These are phyloP conservation scores for Gavialis gangeticus DNA, from an alignment of 2,113 vertebrate genomes.

Conservation along the genomic window DNA sequence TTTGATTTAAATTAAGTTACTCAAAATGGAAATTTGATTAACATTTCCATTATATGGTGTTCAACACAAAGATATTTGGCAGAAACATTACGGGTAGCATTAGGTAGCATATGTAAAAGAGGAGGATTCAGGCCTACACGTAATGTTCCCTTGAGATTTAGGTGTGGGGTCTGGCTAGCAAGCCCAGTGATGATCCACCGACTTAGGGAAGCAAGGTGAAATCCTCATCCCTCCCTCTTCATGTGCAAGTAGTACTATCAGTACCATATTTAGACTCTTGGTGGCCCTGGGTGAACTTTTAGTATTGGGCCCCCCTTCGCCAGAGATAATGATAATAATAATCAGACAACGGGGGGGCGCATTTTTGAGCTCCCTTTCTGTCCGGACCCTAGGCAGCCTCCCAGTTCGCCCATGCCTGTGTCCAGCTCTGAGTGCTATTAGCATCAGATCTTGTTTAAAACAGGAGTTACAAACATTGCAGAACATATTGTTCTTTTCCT, in stretches of 20 bases:
- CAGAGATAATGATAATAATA: too few species aligned
- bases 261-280: too few species aligned
- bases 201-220: fast-evolving
- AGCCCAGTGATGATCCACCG: background rate
- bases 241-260: fast-evolving
- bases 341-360: too few species aligned
- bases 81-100: fast-evolving
- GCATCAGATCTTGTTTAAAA: background rate
- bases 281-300: too few species aligned
- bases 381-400: too few species aligned
- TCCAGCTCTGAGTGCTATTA: background rate
- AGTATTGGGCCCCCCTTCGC: too few species aligned
- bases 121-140: background rate
- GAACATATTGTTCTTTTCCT: background rate
- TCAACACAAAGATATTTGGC: background rate
- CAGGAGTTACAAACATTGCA: fast-evolving
- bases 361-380: too few species aligned
- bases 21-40: background rate
- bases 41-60: background rate
- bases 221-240: background rate
- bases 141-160: fast-evolving
- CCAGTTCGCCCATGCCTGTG: too few species aligned
- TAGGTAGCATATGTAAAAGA: background rate
- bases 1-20: background rate
- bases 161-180: fast-evolving